These are phyloP conservation scores for Protonemura montana DNA, from an alignment of 2,888 invertebrate genomes.

Conservation along the genomic window DNA sequence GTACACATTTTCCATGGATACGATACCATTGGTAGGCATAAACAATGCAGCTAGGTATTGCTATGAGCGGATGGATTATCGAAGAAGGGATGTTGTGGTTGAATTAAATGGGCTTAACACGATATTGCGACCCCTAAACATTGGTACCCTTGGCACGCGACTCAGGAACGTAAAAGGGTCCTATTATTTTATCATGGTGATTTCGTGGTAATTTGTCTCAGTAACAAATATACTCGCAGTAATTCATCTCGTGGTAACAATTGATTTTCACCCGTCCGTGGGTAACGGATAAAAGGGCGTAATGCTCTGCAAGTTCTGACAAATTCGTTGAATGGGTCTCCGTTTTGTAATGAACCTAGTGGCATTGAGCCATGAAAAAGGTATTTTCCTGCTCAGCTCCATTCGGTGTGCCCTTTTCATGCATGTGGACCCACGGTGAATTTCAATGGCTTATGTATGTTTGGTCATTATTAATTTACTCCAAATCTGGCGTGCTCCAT, in stretches of 20 bases:
- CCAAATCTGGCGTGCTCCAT: background rate
- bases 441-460: slow-evolving; percentile 14
- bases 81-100: slow-evolving; percentile 9
- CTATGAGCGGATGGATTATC: background rate
- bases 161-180: background rate
- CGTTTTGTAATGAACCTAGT: background rate
- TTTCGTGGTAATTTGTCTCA: background rate
- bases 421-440: background rate
- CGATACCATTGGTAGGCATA: slow-evolving; percentile 2
- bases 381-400: background rate
- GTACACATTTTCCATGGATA: background rate
- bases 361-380: background rate
- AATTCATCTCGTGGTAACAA: background rate
- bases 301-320: background rate
- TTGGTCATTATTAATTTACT: background rate
- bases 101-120: background rate
- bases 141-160: background rate
- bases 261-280: background rate
- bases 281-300: background rate
- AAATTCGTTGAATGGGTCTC: background rate
- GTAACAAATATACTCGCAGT: background rate
- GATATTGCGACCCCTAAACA: background rate
- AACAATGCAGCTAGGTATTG: background rate
- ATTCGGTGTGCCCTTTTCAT: background rate
- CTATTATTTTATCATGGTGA: slow-evolving; percentile 2